Percentiles rank a stretch among this genome's conserved stretches.
Evolutionary conservation across 2,113 vertebrate genomes (phyloP).

Genomic region (Hystrix brachyura): DNA sequence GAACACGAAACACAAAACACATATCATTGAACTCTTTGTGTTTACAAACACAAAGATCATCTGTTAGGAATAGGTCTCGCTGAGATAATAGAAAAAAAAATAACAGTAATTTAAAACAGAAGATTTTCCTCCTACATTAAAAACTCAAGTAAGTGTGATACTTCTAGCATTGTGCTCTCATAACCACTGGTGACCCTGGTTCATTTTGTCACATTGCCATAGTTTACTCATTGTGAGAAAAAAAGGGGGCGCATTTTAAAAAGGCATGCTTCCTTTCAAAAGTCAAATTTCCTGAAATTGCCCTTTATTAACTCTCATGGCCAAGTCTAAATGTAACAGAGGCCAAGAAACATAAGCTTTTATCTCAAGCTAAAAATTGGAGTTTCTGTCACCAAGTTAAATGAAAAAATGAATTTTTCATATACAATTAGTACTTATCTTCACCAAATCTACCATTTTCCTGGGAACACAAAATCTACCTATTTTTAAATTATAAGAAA

Average conservation of each 20-base stretch:
- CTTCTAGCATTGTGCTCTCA: accelerated
- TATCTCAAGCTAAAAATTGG: neutral
- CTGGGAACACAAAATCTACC: neutral
- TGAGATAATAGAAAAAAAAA: neutral
- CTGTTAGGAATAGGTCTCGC: neutral
- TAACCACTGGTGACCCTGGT: accelerated
- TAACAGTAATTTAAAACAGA: neutral
- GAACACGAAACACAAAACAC: neutral
- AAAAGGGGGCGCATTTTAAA: neutral
- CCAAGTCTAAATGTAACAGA: neutral
- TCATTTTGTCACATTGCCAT: neutral
- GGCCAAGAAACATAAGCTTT: neutral
- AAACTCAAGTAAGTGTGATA: neutral
- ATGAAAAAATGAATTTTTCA: neutral
- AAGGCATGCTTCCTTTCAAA: neutral
- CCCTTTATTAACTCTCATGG: neutral
- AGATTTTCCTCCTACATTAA: neutral
- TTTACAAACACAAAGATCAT: neutral
- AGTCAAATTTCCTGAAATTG: neutral
- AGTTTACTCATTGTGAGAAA: neutral
- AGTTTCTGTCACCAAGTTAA: slow-evolving; percentile 11
- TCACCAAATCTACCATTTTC: neutral
- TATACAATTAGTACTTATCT: neutral
- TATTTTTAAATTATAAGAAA: slow-evolving; percentile 7
- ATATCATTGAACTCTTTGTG: neutral